These are phyloP conservation scores for Buphagus erythrorhynchus DNA, from an alignment of 2,797 vertebrate species.

Conservation along the genomic window DNA sequence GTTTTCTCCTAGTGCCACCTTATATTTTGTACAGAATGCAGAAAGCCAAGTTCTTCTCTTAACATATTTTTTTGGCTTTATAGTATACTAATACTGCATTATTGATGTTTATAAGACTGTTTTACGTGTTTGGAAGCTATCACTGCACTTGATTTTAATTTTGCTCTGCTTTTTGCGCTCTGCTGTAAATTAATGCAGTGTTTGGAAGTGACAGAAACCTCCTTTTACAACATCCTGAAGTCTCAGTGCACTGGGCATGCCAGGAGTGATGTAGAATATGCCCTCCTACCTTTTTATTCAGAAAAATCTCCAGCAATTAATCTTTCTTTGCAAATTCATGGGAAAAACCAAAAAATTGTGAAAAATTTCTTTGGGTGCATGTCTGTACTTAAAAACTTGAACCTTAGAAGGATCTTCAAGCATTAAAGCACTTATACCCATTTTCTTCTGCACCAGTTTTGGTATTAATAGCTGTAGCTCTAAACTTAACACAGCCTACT, in stretches of 20 bases:
- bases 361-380: neutral
- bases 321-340: neutral
- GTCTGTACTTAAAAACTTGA: neutral
- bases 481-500: neutral
- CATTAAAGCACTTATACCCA: neutral
- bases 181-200: neutral
- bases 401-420: neutral
- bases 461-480: neutral
- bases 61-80: neutral
- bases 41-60: neutral
- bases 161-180: neutral
- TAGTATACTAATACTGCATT: neutral
- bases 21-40: neutral
- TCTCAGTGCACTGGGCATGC: neutral
- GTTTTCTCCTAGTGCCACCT: neutral
- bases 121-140: neutral
- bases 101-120: neutral
- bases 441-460: neutral
- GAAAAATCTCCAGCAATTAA: neutral
- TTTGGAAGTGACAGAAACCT: neutral
- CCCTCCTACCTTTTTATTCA: neutral
- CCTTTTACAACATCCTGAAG: neutral
- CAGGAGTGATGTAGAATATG: neutral
- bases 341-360: neutral
- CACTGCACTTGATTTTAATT: slow-evolving; percentile 9